Base-by-base conservation (phyloP, 2,113 vertebrate species). In the Corynorhinus townsendii region DNA sequence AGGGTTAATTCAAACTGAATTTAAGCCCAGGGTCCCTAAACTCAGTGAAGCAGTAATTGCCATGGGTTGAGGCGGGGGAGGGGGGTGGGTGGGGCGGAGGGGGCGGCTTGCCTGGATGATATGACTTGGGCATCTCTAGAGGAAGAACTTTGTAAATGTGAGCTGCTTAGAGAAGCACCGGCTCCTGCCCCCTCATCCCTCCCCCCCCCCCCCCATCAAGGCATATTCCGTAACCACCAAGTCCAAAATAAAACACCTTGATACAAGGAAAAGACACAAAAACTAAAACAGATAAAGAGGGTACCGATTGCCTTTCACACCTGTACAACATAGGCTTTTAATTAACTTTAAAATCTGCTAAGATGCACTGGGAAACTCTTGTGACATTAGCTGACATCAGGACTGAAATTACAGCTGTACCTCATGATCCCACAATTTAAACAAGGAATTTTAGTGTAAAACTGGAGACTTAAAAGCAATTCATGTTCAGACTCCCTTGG, bases 81-180 rank as follows among this genome's bases (percentile, higher is more conserved):
- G 2, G 24, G 3, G 30, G 4, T 2, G 11, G 56, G 26, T 1
- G 54, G 3, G 20, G 2, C n/a, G n/a, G n/a, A n/a, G 24, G 5
- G 24, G 4, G 6, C 14, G 8, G 24, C 9, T 45, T 72, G 17
- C 22, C 4, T 5, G 6, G 5, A n/a, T 26, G 30, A 64, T 35
- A 35, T 72, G 35, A 81, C n/a, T 52, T 72, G 22, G 35, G 1
- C 8, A 52, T 81, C 16, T 72, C 54, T 73, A 17, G 54, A 91
- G 66, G 43, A 91, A 73, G 54, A 80, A 30, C 59, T 66, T 54
- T 73, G 43, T 64, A 54, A 91, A 73, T 33, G 35, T 90, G 88
- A 86, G 30, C 45, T 54, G 66, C 3, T 4, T 24, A 73, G 66
- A 71, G n/a, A 40, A 33, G n/a, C 68, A 69, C 20, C 12, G 59